A percentile compares a stretch with the other conserved stretches of the same genome.
phyloP scores from a whole-genome alignment of 2,888 invertebrate species.

The Lithosia quadra region DNA sequence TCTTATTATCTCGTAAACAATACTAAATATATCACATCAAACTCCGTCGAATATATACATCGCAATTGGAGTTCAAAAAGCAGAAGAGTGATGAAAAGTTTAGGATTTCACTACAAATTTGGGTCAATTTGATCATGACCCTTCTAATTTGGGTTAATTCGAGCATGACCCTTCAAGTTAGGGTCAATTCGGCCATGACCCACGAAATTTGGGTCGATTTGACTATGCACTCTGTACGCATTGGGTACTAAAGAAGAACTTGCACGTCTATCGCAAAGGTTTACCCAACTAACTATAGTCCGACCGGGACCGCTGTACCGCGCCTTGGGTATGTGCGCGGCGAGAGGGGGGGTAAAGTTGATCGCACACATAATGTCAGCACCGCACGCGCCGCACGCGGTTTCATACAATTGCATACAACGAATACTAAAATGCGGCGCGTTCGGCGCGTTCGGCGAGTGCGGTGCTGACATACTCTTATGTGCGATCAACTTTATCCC shows the following conservation, averaged over 20 bases:
- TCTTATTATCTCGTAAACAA: constrained; percentile 12
- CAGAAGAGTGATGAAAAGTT: not conserved
- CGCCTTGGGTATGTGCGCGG: too few relatives aligned
- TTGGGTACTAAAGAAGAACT: not conserved
- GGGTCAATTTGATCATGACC: not conserved
- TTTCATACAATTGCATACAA: too few relatives aligned
- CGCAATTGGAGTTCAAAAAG: not conserved
- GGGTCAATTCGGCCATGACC: not conserved
- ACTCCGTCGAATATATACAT: not conserved
- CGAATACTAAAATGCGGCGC: too few relatives aligned
- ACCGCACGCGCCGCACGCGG: too few relatives aligned
- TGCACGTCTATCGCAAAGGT: not conserved
- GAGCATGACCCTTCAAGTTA: not conserved
- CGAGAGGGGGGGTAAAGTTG: too few relatives aligned
- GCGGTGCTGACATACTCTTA: too few relatives aligned
- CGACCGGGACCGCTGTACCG: too few relatives aligned
- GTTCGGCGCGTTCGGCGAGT: too few relatives aligned
- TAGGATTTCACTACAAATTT: not conserved
- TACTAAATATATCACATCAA: not conserved
- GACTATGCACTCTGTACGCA: not conserved
- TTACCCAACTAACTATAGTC: not conserved
- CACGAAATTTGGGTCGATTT: not conserved
- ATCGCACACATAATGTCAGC: too few relatives aligned
- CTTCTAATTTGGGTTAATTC: not conserved
- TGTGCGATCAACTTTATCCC: too few relatives aligned